Evolutionary conservation across 2,888 invertebrate species (phyloP).

Genomic region (Synanthedon myopaeformis): DNA sequence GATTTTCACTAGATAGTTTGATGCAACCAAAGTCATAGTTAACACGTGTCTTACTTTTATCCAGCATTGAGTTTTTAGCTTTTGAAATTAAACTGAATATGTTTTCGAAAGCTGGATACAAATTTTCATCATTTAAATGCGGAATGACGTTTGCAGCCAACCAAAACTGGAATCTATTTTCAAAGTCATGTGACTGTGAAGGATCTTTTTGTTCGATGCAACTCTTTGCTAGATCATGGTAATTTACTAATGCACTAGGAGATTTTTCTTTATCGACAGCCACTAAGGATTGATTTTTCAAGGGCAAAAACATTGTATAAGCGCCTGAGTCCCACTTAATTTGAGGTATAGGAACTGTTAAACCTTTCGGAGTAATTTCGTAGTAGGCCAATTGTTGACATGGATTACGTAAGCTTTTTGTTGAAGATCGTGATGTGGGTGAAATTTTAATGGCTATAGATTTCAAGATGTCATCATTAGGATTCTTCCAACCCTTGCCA

Average conservation of each 20-base stretch:
- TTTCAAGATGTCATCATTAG: conserved; percentile 24
- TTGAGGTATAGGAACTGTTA: conserved; percentile 67
- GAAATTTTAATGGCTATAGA: conserved; percentile 28
- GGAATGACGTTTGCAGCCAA: conserved; percentile 56
- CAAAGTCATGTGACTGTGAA: conserved; percentile 48
- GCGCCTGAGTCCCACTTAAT: conserved; percentile 67
- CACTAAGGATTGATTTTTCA: conserved; percentile 44
- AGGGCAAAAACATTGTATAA: conserved; percentile 72
- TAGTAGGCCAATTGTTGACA: conserved; percentile 39
- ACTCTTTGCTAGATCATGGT: conserved; percentile 63
- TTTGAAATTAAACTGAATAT: conserved; percentile 45
- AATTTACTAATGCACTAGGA: conserved; percentile 61
- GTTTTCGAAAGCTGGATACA: conserved; percentile 70
- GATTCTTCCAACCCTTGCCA: conserved; percentile 68
- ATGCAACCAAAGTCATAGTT: neutral
- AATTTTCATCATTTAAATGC: conserved; percentile 70
- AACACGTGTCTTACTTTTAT: neutral
- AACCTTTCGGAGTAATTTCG: conserved; percentile 27
- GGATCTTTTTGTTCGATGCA: conserved; percentile 55
- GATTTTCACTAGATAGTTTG: neutral
- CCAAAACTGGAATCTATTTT: conserved; percentile 67
- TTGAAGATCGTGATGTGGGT: conserved; percentile 9
- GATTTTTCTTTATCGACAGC: conserved; percentile 25
- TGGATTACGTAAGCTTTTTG: conserved; percentile 18
- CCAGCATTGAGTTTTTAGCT: conserved; percentile 11